Base-by-base conservation (phyloP, 2,888 invertebrate genomes). In the Eupeodes luniger region DNA sequence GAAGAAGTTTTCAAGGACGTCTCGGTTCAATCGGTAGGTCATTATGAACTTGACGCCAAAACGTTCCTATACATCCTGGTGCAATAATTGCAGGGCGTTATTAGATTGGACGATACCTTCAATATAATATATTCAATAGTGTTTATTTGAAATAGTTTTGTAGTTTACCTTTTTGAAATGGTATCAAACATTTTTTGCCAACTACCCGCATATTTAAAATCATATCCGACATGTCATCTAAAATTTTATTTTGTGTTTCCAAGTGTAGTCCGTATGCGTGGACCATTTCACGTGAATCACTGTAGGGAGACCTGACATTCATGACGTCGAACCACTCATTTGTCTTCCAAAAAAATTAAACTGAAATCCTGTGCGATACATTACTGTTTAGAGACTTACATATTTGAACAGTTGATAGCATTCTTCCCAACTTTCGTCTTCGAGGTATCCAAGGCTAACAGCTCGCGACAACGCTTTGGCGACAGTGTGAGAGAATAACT, bases 361-460 rank as follows among this genome's bases (percentile, higher is more conserved):
- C 7, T 36, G 36, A 36, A 36, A 36, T 36, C 1, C 36, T 36
- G 36, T 36, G 36, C 36, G 36, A 36, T 36, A 36, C 36, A 36
- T 36, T 36, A 36, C 5, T 36, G 36, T 36, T 36, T 19, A 19
- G 19, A 19, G 19, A 19, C 19, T 19, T 57, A 57, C 27, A 57
- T 27, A 27, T 57, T 57, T 27, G 4, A 57, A 57, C 19, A 27
- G 11, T 3, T 57, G 2, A n/a, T 27, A 19, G 11, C 55, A 57
- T 5, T 57, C 55, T 27, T 57, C 55, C 55, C 55, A 57, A 27
- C 11, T 57, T 57, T 57, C 55, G 5, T 57, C 55, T 57, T 57
- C 4, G 4, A 57, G 19, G 3, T n/a, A 5, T 12, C 27, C 27
- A 11, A 57, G 27, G 5, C 10, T 1, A 57, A 19, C 55, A 10